These are phyloP conservation scores for Brachyptera putata DNA, from an alignment of 2,888 invertebrate genomes.

Conservation along the genomic window DNA sequence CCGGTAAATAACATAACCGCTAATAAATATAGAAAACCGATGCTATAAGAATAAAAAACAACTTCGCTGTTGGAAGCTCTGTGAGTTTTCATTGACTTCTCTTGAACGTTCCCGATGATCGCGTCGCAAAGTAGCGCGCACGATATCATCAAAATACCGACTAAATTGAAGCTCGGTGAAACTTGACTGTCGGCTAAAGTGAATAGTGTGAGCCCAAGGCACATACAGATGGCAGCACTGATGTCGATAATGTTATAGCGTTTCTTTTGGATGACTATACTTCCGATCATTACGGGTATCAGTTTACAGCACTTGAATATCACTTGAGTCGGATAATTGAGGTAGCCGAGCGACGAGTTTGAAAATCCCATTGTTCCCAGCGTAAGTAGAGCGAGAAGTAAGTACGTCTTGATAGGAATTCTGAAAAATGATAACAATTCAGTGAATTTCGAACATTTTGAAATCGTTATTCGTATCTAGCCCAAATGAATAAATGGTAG, in stretches of 20 bases:
- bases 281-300: slow-evolving; percentile 91
- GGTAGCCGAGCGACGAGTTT: slow-evolving; percentile 87
- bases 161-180: slow-evolving; percentile 54
- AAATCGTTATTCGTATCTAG: no score
- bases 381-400: slow-evolving; percentile 77
- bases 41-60: slow-evolving; percentile 85
- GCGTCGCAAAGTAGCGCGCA: slow-evolving; percentile 91
- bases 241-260: slow-evolving; percentile 80
- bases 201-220: slow-evolving; percentile 84
- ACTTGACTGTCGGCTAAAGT: slow-evolving; percentile 70
- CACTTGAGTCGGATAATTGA: slow-evolving; percentile 95
- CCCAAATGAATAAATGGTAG: not conserved
- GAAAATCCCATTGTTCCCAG: slow-evolving; percentile 95
- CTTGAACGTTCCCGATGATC: slow-evolving; percentile 94
- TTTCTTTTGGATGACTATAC: slow-evolving; percentile 88
- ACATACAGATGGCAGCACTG: slow-evolving; percentile 79
- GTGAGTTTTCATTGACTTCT: slow-evolving; percentile 85
- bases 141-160: slow-evolving; percentile 71
- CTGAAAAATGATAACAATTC: slow-evolving; percentile 49
- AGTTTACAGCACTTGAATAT: slow-evolving; percentile 98
- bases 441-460: no score
- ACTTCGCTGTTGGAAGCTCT: slow-evolving; percentile 86
- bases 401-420: slow-evolving; percentile 78
- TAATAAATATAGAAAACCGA: slow-evolving; percentile 80
- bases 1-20: slow-evolving; percentile 67